Base-by-base conservation (phyloP, 2,888 invertebrate species). In the Smittia aterrima region DNA sequence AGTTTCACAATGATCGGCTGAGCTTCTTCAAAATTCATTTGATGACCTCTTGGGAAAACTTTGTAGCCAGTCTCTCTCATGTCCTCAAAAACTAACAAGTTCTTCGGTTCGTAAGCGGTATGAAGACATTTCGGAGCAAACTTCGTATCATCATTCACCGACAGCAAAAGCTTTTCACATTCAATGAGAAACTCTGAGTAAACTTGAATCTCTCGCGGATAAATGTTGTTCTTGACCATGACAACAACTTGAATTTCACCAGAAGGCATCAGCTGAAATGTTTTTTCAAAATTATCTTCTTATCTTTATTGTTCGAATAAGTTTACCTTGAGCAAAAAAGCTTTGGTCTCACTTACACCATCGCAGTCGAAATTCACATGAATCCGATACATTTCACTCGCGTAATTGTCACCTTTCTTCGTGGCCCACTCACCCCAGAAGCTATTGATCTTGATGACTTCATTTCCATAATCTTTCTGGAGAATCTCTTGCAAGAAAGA, bases 1-100 rank as follows among this genome's bases (percentile, higher is more conserved):
- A 88, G 77, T 78, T 85, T 86, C 75, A 83, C 82, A 1, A 88
- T 77, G 1, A 86, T 85, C 66, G 84, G 79, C 72, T 85, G 77
- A 71, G 84, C 82, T 77, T 87, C 87, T 24, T 84, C 82, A 75
- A 85, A 79, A 78, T 87, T 87, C 11, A 88, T 81, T 16, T 87
- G 85, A 24, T 81, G 79, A 38, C 84, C 82, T 25, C 85, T 83
- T 77, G 85, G 83, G n/a, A 85, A 84, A 82, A 87, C 86, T 66
- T 83, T 82, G 77, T 83, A 88, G n/a, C 86, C 86, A 47, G 80
- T 78, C 1, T 82, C 79, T 16, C 83, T 81, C 77, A 88, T 81
- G 78, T 88, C 88, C 77, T 88, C 87, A 47, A 88, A 79, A 1
- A 88, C 78, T 1, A 84, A 76, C 74, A 84, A 79, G 0, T 82